Evolutionary conservation across 2,888 invertebrate genomes (phyloP).

Genomic region (Abscondita cerata): DNA sequence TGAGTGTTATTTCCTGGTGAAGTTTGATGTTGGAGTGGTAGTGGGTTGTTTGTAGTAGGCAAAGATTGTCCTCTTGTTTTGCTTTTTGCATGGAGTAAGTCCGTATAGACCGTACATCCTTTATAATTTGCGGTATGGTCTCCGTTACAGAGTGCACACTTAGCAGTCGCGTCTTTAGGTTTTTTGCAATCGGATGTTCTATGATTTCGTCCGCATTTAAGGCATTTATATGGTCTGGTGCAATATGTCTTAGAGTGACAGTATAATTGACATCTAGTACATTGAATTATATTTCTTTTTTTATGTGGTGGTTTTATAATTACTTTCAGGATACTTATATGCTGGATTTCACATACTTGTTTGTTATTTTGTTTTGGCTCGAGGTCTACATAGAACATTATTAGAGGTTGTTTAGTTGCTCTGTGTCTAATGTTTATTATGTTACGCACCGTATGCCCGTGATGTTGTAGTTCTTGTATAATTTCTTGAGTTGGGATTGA

Average conservation of each 20-base stretch:
- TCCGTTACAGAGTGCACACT: slow-evolving; percentile 10
- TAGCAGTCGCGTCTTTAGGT: slow-evolving; percentile 6
- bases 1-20: too few species aligned
- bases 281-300: slow-evolving; percentile 12
- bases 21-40: too few species aligned
- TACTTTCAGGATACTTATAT: slow-evolving; percentile 8
- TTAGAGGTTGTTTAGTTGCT: slow-evolving; percentile 11
- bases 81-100: slow-evolving; percentile 10
- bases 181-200: too few species aligned
- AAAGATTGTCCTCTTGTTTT: background rate
- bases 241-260: slow-evolving; percentile 17
- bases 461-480: slow-evolving; percentile 8
- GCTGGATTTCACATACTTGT: slow-evolving; percentile 12
- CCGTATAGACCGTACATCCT: slow-evolving; percentile 9
- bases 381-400: slow-evolving; percentile 9
- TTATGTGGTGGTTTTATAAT: slow-evolving; percentile 14
- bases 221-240: slow-evolving; percentile 5
- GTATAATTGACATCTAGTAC: slow-evolving; percentile 15
- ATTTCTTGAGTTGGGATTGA: slow-evolving; percentile 15
- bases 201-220: slow-evolving; percentile 14
- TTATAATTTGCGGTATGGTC: slow-evolving; percentile 12
- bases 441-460: slow-evolving; percentile 13
- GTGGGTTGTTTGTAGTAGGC: too few species aligned
- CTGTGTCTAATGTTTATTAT: slow-evolving; percentile 10
- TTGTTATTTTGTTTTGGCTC: slow-evolving; percentile 16